phyloP scores from a whole-genome alignment of 2,113 vertebrate species.

The Erythrocercus mccallii region DNA sequence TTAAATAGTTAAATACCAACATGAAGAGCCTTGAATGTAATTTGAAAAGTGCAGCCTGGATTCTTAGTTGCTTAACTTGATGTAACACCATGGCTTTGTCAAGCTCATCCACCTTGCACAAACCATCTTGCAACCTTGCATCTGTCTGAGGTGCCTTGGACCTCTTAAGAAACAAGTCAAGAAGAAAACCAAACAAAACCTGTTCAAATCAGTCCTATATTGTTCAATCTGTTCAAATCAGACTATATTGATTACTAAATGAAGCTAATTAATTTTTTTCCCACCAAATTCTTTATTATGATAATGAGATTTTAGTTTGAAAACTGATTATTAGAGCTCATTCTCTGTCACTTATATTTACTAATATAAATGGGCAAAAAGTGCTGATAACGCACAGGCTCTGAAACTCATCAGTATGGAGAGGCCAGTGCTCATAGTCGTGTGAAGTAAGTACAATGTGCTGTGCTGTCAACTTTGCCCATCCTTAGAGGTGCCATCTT shows the following conservation, averaged over 20 bases:
- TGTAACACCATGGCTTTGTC: not conserved
- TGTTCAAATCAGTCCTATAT: not conserved
- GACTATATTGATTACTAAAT: not conserved
- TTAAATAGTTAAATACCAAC: not conserved
- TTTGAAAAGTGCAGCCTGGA: not conserved
- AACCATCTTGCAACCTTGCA: not conserved
- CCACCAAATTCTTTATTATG: not conserved
- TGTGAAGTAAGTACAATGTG: rapidly evolving
- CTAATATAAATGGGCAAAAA: not conserved
- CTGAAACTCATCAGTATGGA: not conserved
- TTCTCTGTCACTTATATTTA: not conserved
- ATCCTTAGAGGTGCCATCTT: not conserved
- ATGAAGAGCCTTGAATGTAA: not conserved
- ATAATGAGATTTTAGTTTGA: not conserved
- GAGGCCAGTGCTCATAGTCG: not conserved
- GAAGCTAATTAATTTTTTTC: not conserved
- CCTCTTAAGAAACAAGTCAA: not conserved
- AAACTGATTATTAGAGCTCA: not conserved
- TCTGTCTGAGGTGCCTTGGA: not conserved
- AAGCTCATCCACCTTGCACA: not conserved
- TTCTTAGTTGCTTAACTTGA: not conserved
- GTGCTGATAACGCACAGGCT: not conserved
- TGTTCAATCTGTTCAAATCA: no score
- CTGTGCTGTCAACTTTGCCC: not conserved
- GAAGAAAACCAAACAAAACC: not conserved